Base-by-base conservation (phyloP, 2,113 vertebrate species). In the Cercopithecus mona region DNA sequence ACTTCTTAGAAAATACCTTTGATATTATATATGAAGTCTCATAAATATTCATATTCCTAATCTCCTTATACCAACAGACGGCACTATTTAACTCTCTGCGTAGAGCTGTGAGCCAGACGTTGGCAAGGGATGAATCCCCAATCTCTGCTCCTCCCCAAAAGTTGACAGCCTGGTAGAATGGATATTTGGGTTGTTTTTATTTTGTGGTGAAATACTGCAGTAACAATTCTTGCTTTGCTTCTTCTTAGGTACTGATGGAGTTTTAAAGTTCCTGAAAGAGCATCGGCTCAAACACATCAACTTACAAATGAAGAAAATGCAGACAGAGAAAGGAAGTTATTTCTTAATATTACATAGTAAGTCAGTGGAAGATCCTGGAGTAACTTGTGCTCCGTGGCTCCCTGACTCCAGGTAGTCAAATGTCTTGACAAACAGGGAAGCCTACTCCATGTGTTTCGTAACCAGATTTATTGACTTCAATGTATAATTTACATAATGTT, bases 11-110 rank as follows among this genome's bases (percentile, higher is more conserved):
- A 85, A 91, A 72, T 2, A 52, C 35, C 4, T 45, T 79, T 40
- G 20, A 32, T 78, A 48, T 10, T 80, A 6, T 38, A 75, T 61
- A 50, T 64, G 22, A 40, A 93, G 43, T 7, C 3, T 0, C 14
- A 45, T 82, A 59, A 20, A 13, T 83, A 40, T 17, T 96, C 52
- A 45, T 86, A 35, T 48, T 52, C 17, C 22, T 52, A 64, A 82
- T 78, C 32, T 48, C 30, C 27, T 50, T 57, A 35, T 16, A 27
- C 78, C 30, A 57, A n/a, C 2, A 73, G 25, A 8, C 12, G 22
- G 48, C 13, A n/a, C 5, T 17, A 0, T 43, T 25, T 5, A 13
- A 11, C 22, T 30, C 5, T 27, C 27, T 0, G 1, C 9, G 40
- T 7, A 27, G 3, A 3, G 2, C 48, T 48, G 6, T 8, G 3